A percentile compares a stretch with the other conserved stretches of the same genome.
Conservation (phyloP, 2,888 invertebrate species). For the Dorcus hopei region DNA sequence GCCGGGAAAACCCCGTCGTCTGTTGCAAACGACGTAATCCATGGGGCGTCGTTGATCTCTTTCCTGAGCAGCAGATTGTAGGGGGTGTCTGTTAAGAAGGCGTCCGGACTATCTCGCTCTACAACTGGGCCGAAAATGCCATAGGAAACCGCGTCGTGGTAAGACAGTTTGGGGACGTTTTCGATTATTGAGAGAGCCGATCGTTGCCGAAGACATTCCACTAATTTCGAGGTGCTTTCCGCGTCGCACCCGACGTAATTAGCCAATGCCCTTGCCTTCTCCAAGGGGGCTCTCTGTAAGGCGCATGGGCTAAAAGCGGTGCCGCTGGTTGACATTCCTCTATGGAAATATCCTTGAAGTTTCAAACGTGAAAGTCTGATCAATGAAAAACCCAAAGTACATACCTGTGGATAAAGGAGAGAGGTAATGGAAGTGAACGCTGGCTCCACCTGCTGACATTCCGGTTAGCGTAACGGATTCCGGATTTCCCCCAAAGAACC, state of each 20-base stretch:
- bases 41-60: conserved; percentile 59
- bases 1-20: conserved; percentile 70
- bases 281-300: conserved; percentile 52
- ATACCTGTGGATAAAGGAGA: conserved; percentile 56
- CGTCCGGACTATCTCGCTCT: conserved; percentile 44
- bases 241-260: conserved; percentile 59
- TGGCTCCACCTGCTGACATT: conserved; percentile 66
- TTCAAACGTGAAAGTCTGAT: not conserved
- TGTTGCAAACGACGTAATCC: conserved; percentile 61
- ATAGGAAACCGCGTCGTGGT: conserved; percentile 52
- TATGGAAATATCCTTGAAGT: conserved; percentile 44
- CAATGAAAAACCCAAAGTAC: too few relatives aligned
- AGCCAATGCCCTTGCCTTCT: conserved; percentile 59
- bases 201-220: conserved; percentile 59
- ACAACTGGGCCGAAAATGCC: conserved; percentile 66
- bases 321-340: conserved; percentile 66
- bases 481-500: conserved; percentile 65
- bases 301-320: conserved; percentile 56
- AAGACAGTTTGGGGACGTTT: conserved; percentile 32
- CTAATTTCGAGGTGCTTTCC: conserved; percentile 51
- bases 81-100: conserved; percentile 62
- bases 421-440: conserved; percentile 67
- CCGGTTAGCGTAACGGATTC: conserved; percentile 63
- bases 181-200: conserved; percentile 57
- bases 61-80: conserved; percentile 57